A percentile compares a stretch with the other conserved stretches of the same genome.
phyloP scores from a whole-genome alignment of 2,888 invertebrate species.

The Leucophenga maculata region DNA sequence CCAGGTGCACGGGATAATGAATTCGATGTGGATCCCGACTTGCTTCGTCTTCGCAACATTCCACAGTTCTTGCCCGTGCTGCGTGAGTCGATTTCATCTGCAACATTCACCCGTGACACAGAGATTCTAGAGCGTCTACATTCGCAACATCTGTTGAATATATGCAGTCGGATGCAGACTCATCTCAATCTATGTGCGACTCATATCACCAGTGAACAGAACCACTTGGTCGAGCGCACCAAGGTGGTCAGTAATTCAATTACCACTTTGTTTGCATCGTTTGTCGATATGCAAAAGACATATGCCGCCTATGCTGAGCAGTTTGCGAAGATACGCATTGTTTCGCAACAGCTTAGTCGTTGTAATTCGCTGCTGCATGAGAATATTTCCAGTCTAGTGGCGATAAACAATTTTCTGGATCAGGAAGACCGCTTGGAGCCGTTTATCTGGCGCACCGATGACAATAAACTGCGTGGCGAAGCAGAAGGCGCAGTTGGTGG shows the following conservation, averaged over 20 bases:
- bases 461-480: constrained; percentile 61
- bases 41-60: constrained; percentile 77
- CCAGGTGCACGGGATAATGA: constrained; percentile 77
- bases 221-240: constrained; percentile 80
- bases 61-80: constrained; percentile 95
- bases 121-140: constrained; percentile 84
- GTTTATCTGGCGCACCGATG: constrained; percentile 89
- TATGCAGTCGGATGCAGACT: constrained; percentile 87
- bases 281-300: constrained; percentile 86
- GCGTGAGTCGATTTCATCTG: constrained; percentile 88
- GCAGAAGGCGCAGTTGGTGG: constrained; percentile 60
- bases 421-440: constrained; percentile 88
- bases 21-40: constrained; percentile 80
- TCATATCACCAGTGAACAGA: constrained; percentile 86
- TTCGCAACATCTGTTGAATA: constrained; percentile 78
- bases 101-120: constrained; percentile 81
- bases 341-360: constrained; percentile 85
- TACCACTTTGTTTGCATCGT: constrained; percentile 78
- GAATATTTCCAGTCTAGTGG: constrained; percentile 88
- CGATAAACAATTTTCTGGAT: constrained; percentile 86
- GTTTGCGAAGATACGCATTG: constrained; percentile 85
- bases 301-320: constrained; percentile 91
- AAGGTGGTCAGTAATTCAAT: constrained; percentile 83
- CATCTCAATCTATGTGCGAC: constrained; percentile 88
- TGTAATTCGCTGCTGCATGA: constrained; percentile 88